phyloP scores from a whole-genome alignment of 1,140 invertebrate species.

The Panonychus citri region DNA sequence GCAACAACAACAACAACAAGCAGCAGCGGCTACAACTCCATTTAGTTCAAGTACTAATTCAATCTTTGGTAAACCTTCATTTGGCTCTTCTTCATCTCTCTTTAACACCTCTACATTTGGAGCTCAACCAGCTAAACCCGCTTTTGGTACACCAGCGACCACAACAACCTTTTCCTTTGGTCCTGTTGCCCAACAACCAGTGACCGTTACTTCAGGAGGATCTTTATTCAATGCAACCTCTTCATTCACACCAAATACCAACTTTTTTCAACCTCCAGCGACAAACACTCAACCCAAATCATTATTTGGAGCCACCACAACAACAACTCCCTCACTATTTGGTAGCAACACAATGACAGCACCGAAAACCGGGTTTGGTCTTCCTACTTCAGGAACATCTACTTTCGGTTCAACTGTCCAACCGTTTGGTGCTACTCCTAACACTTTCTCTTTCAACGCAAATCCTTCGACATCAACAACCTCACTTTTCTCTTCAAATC shows the following conservation, averaged over 20 bases:
- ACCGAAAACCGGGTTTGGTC: too few species aligned
- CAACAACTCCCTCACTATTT: slow-evolving; percentile 1
- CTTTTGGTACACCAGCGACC: slow-evolving; percentile 36
- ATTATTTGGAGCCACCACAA: neutral
- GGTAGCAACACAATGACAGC: neutral
- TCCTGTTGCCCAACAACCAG: slow-evolving; percentile 62
- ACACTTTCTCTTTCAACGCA: neutral
- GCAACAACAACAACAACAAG: neutral
- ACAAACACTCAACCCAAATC: neutral
- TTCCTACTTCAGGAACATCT: too few species aligned
- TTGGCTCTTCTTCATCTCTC: neutral
- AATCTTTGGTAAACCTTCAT: neutral
- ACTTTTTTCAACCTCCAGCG: neutral
- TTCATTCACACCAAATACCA: slow-evolving; percentile 31
- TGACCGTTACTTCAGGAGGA: slow-evolving; percentile 48
- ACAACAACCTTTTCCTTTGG: slow-evolving; percentile 69
- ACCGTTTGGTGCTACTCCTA: neutral
- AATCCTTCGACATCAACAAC: neutral
- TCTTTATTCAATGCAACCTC: slow-evolving; percentile 75
- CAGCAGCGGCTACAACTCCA: too few species aligned
- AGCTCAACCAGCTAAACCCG: slow-evolving; percentile 19
- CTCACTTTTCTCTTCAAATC: neutral
- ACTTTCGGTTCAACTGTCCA: neutral
- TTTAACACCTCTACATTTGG: slow-evolving; percentile 4
- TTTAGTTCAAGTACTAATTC: neutral